phyloP scores from a whole-genome alignment of 2,888 invertebrate species.

The Nymphalis polychloros region DNA sequence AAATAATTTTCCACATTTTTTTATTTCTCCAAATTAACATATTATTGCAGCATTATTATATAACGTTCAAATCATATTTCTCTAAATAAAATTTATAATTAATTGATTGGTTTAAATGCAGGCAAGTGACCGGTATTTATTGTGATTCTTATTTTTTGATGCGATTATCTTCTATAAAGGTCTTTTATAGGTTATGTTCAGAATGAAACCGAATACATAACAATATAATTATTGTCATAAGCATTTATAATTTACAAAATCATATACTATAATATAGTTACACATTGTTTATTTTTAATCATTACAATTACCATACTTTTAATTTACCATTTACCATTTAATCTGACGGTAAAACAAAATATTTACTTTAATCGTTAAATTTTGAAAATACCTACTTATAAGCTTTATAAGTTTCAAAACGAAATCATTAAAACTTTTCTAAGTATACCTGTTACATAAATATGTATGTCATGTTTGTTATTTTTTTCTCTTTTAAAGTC shows the following conservation, averaged over 20 bases:
- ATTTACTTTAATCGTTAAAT: no score
- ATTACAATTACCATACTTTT: no score
- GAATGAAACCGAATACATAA: neutral
- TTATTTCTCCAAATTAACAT: constrained; percentile 47
- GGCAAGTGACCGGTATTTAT: neutral
- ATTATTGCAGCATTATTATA: constrained; percentile 55
- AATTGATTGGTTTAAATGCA: neutral
- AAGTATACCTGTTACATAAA: no score
- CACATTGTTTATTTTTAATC: no score
- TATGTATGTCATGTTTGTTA: no score
- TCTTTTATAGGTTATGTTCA: constrained; percentile 25
- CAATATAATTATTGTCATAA: neutral
- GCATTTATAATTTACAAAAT: neutral
- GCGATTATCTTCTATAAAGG: neutral
- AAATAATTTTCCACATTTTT: constrained; percentile 61
- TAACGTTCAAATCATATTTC: constrained; percentile 41
- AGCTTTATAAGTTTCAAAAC: no score
- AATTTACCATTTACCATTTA: no score
- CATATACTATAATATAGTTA: no score
- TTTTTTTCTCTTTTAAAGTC: no score
- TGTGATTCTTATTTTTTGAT: neutral
- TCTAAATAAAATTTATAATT: constrained; percentile 7
- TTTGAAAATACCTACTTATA: no score
- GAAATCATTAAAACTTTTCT: no score
- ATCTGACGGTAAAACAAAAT: no score